Conservation (phyloP, 2,797 vertebrate species). For the Sebastes variabilis region DNA sequence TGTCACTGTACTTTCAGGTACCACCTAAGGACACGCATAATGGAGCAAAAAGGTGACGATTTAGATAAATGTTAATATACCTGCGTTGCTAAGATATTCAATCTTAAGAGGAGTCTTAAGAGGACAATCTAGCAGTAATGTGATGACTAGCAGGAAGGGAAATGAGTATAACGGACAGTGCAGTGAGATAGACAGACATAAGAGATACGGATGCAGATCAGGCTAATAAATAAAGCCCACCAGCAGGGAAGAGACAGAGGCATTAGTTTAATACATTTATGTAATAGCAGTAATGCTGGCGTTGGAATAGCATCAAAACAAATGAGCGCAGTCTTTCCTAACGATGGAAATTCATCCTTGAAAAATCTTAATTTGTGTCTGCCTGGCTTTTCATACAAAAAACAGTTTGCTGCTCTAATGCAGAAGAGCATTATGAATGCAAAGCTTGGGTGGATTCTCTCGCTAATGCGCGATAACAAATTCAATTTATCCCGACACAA, state of each 20-base stretch:
- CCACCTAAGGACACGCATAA: background rate
- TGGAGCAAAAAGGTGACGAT: background rate
- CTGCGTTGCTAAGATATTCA: background rate
- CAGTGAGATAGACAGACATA: background rate
- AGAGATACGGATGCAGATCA: constrained; percentile 36
- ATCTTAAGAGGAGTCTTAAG: background rate
- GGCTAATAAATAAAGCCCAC: constrained; percentile 44
- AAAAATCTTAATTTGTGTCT: background rate
- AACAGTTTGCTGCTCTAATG: background rate
- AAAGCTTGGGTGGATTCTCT: constrained; percentile 8
- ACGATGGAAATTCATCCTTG: constrained; percentile 11
- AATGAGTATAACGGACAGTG: background rate
- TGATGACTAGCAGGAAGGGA: background rate
- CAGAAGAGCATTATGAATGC: constrained; percentile 1
- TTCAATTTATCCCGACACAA: background rate
- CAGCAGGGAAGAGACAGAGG: constrained; percentile 41
- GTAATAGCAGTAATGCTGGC: constrained; percentile 14
- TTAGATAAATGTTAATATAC: background rate
- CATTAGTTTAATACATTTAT: constrained; percentile 62
- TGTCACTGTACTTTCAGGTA: background rate
- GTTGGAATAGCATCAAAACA: constrained; percentile 28
- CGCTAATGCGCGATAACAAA: background rate
- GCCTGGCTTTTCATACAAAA: constrained; percentile 7
- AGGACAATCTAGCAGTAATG: background rate
- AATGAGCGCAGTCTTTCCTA: background rate